Conservation (phyloP, 1,140 invertebrate genomes). For the Battus philenor region DNA sequence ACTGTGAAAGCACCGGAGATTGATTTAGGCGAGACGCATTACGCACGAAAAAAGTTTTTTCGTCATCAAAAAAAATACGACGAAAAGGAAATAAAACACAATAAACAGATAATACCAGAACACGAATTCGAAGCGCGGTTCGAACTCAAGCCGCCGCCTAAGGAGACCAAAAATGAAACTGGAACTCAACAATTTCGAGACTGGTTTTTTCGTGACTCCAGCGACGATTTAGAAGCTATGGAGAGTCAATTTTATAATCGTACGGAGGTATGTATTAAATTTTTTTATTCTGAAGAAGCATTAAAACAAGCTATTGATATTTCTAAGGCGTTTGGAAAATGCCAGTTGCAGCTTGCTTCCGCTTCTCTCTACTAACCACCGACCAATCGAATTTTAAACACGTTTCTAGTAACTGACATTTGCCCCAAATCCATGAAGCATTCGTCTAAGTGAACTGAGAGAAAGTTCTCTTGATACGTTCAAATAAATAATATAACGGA, state of each 20-base stretch:
- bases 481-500: too few species aligned
- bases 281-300: too few species aligned
- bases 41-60: constrained; percentile 51
- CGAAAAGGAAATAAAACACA: constrained; percentile 32
- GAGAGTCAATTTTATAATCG: constrained; percentile 48
- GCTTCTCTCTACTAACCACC: too few species aligned
- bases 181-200: constrained; percentile 41
- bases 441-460: too few species aligned
- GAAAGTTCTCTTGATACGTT: too few species aligned
- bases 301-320: too few species aligned
- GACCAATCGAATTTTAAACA: too few species aligned
- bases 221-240: constrained; percentile 51
- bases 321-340: too few species aligned
- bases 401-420: too few species aligned
- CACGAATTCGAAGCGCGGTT: constrained; percentile 78
- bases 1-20: constrained; percentile 31
- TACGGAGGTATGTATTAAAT: constrained; percentile 53
- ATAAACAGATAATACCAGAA: constrained; percentile 66
- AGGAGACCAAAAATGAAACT: constrained; percentile 28
- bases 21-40: constrained; percentile 21
- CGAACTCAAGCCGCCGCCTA: constrained; percentile 68
- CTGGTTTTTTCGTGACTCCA: constrained; percentile 60
- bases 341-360: too few species aligned
- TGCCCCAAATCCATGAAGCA: too few species aligned
- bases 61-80: constrained; percentile 56